Evolutionary conservation across 2,113 vertebrate species (phyloP), one percentile per base, ranked within the genome.

Genomic region (Corydoras maculifer): DNA sequence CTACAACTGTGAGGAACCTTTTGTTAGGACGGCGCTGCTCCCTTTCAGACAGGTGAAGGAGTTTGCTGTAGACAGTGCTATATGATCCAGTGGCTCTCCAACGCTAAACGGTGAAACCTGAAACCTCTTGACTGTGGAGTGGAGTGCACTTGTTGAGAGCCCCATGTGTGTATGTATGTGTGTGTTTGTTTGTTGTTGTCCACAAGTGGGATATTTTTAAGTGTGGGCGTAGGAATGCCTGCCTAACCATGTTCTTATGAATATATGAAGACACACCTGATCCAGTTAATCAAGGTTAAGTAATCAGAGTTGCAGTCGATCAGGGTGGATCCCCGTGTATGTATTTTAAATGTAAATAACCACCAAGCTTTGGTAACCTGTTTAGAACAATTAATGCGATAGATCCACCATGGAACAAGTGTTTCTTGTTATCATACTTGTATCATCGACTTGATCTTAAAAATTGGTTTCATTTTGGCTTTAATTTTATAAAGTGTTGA

Each of bases 201-300:
- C 13, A n/a, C 18, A 43, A 18, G 32, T 13, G 10, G 3, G 48
- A 12, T 8, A 43, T 43, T 35, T 35, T 18, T 32, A 3, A 5
- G 50, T 66, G n/a, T 1, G 11, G 49, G 29, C 30, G 8, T 3
- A 66, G 64, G 50, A 65, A 54, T 30, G 64, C 50, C 8, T 30
- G 64, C 50, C 8, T 25, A 54, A n/a, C 35, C 35, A 43, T 8
- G 35, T 43, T 43, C 35, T 43, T 43, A 43, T 2, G 35, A 25
- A 1, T 25, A 2, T 1, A 25, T 25, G 18, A 25, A 57, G 54
- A 58, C 66, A 68, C 55, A 0, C 55, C 66, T 58, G 58, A 48
- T 58, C 66, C 32, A 25, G 66, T 68, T 68, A 48, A 25, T 68
- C 66, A 58, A 58, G 55, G 31, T 58, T 18, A 48, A 15, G 54